Conservation (phyloP, 2,113 vertebrate species). For the Murina feae region DNA sequence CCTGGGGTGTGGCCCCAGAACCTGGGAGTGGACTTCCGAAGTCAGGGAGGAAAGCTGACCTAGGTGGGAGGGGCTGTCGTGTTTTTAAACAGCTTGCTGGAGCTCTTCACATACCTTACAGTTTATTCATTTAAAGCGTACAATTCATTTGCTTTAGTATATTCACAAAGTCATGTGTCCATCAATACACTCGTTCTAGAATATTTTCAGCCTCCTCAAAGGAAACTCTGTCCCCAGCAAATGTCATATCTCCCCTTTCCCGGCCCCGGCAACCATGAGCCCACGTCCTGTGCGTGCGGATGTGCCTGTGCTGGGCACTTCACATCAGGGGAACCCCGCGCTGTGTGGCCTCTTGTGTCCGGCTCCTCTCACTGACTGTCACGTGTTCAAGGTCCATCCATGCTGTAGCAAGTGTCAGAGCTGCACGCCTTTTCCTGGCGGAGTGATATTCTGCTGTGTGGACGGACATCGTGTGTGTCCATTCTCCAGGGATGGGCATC, state of each 20-base stretch:
- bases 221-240: background rate
- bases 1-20: background rate
- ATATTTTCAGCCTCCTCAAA: background rate
- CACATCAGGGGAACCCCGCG: rapidly evolving
- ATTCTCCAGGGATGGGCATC: rapidly evolving
- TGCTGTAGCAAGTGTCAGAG: rapidly evolving
- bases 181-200: background rate
- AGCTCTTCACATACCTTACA: background rate
- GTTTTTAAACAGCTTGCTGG: background rate
- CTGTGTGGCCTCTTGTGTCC: background rate
- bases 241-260: background rate
- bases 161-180: background rate
- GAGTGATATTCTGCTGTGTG: rapidly evolving
- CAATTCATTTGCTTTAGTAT: background rate
- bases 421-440: background rate
- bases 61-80: background rate
- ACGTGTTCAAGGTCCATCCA: rapidly evolving
- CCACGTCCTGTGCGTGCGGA: background rate
- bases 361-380: background rate
- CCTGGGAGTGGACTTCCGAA: background rate
- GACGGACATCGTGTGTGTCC: background rate
- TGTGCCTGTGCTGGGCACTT: rapidly evolving
- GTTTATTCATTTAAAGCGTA: background rate
- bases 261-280: background rate
- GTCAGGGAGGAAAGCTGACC: background rate